Conservation (phyloP, 1,140 invertebrate species). For the Atta texana region DNA sequence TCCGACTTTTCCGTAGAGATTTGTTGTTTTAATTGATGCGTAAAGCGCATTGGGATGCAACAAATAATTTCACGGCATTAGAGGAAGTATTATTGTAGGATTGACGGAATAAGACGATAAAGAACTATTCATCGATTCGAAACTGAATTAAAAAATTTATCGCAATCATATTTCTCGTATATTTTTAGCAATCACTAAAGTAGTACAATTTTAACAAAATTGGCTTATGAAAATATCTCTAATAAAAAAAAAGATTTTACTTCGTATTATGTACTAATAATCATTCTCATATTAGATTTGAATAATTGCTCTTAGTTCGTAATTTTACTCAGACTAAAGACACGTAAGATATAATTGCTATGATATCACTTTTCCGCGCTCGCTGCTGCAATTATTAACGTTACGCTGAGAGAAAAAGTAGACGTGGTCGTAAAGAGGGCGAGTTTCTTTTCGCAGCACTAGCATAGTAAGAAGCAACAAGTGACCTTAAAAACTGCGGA, state of each 20-base stretch:
- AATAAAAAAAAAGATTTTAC: not conserved
- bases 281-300: not conserved
- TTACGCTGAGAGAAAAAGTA: constrained; percentile 14
- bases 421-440: constrained; percentile 13
- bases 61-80: constrained; percentile 18
- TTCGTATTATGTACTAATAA: not conserved
- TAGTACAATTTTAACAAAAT: not conserved
- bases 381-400: not conserved
- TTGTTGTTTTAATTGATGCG: constrained; percentile 42
- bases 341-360: constrained; percentile 13
- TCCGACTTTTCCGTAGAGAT: constrained; percentile 12
- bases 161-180: not conserved
- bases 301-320: not conserved
- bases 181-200: not conserved
- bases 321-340: not conserved
- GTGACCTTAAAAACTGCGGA: constrained; percentile 82
- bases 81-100: not conserved
- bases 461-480: constrained; percentile 86
- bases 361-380: not conserved
- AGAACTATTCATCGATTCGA: not conserved
- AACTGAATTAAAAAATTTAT: not conserved
- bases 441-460: constrained; percentile 31
- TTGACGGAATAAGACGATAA: not conserved
- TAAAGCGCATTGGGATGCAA: constrained; percentile 1
- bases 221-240: not conserved